Conservation (phyloP, 2,113 vertebrate species). For the Datnioides undecimradiatus region DNA sequence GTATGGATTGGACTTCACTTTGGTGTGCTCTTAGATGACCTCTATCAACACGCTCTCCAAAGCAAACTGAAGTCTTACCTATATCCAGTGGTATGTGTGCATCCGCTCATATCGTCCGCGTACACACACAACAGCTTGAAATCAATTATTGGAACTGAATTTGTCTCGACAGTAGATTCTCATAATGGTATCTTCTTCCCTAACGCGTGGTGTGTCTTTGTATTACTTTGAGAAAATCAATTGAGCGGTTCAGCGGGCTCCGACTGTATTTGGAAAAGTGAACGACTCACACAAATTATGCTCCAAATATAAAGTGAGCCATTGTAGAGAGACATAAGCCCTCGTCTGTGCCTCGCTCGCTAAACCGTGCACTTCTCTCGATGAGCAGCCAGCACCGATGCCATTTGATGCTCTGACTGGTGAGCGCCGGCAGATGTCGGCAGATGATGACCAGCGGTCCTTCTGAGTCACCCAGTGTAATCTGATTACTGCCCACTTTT, state of each 20-base stretch:
- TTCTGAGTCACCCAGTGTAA: slow-evolving; percentile 1
- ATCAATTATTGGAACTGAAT: background rate
- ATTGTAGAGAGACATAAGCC: background rate
- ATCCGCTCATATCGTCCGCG: background rate
- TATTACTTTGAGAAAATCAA: slow-evolving; percentile 23
- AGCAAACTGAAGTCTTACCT: background rate
- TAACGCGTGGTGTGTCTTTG: background rate
- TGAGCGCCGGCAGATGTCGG: background rate
- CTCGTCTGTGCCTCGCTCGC: background rate
- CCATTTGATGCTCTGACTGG: background rate
- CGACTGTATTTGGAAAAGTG: background rate
- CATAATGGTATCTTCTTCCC: background rate
- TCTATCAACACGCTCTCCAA: slow-evolving; percentile 6
- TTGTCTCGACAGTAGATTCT: background rate
- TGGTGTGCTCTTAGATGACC: slow-evolving; percentile 44
- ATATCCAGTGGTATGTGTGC: background rate
- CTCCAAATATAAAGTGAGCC: background rate
- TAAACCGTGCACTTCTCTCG: background rate
- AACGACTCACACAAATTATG: slow-evolving; percentile 7
- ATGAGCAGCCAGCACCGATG: background rate
- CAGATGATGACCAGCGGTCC: background rate
- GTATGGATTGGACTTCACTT: slow-evolving; percentile 27
- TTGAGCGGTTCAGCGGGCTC: background rate
- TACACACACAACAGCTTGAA: background rate
- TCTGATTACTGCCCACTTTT: slow-evolving; percentile 1